phyloP scores from a whole-genome alignment of 2,888 invertebrate species.

The Nebria brevicollis region DNA sequence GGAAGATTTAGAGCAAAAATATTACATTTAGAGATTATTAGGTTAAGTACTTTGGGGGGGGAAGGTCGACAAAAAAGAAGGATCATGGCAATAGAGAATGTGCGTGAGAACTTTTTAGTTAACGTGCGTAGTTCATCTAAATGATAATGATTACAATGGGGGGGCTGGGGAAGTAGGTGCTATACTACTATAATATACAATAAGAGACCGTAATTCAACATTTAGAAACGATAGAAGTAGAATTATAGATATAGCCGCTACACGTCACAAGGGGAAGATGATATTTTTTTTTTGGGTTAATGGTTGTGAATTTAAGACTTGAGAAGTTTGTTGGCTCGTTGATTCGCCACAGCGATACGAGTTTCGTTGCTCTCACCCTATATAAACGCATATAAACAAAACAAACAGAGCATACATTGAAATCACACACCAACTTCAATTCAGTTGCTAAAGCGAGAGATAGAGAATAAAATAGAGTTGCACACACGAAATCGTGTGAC shows the following conservation, averaged over 20 bases:
- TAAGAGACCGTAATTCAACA: conserved; percentile 32
- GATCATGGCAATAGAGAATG: background rate
- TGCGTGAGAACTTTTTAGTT: background rate
- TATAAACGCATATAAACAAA: conserved; percentile 52
- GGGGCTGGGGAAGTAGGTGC: background rate
- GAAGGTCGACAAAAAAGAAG: background rate
- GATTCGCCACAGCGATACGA: conserved; percentile 96
- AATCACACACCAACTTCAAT: conserved; percentile 24
- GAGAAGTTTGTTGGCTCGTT: conserved; percentile 95
- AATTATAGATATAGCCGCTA: conserved; percentile 33
- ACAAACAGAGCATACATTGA: conserved; percentile 55
- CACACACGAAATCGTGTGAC: conserved; percentile 21
- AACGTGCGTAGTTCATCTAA: background rate
- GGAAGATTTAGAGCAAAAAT: conserved; percentile 7
- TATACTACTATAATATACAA: background rate
- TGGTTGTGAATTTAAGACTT: conserved; percentile 68
- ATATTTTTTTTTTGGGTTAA: conserved; percentile 15
- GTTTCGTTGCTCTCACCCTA: conserved; percentile 94
- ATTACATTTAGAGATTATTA: background rate
- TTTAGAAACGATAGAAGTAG: conserved; percentile 32
- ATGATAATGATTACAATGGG: background rate
- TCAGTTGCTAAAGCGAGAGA: background rate
- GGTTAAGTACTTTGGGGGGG: background rate
- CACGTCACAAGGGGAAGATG: conserved; percentile 31
- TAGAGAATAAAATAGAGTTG: conserved; percentile 5